These are phyloP conservation scores for Zaprionus gabonicus DNA, from an alignment of 1,140 invertebrate species.

Conservation along the genomic window DNA sequence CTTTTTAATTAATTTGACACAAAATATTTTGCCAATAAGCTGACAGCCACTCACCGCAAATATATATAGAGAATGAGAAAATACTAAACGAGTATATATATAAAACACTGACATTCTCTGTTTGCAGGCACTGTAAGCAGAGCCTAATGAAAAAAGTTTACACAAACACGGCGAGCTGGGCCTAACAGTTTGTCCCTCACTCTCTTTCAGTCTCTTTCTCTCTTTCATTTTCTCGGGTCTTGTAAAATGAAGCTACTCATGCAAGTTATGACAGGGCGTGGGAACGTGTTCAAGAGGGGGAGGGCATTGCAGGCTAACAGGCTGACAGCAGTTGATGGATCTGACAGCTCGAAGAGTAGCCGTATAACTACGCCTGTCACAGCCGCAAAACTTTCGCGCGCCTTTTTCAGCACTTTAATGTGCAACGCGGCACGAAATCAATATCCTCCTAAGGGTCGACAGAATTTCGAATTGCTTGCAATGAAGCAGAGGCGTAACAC, in stretches of 20 bases:
- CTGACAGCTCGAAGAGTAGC: conserved; percentile 49
- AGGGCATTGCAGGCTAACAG: neutral
- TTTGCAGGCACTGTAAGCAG: conserved; percentile 17
- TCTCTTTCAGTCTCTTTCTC: neutral
- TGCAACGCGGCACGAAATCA: conserved; percentile 56
- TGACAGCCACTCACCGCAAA: conserved; percentile 20
- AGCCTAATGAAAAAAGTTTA: conserved; percentile 54
- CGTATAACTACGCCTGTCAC: conserved; percentile 35
- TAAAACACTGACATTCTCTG: neutral
- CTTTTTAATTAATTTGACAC: conserved; percentile 39
- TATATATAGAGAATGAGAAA: neutral
- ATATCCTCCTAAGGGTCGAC: conserved; percentile 34
- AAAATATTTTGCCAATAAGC: conserved; percentile 32
- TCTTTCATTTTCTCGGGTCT: neutral
- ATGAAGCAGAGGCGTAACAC: neutral
- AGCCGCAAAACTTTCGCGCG: conserved; percentile 43
- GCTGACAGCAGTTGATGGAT: conserved; percentile 69
- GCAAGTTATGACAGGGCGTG: conserved; percentile 8
- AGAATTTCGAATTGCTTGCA: conserved; percentile 1
- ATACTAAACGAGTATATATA: neutral
- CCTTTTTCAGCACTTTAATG: conserved; percentile 58
- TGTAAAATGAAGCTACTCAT: conserved; percentile 20
- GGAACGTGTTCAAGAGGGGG: neutral
- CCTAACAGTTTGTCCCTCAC: conserved; percentile 13
- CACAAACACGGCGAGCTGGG: conserved; percentile 15